Base-by-base conservation (phyloP, 1,140 invertebrate species). In the Chrysomallon squamiferum region DNA sequence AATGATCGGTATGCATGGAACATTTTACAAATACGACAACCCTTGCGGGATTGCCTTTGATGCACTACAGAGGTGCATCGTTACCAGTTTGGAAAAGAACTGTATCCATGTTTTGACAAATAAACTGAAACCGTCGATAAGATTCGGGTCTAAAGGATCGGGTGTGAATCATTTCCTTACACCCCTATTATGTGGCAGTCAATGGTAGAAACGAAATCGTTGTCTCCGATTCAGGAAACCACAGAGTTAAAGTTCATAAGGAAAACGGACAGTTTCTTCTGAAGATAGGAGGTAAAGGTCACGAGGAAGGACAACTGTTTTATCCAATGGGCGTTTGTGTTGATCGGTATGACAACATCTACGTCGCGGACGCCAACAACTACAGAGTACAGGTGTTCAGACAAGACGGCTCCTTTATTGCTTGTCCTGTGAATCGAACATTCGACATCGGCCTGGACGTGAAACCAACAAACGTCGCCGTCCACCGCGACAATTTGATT, bases 261-360 rank as follows among this genome's bases (percentile, higher is more conserved):
- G 68, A 70, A n/a, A 71, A 76, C 33, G 81, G 79, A 13, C 72
- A 74, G 15, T 73, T 73, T 59, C 47, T 76, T 32, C 59, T 60
- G 33, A 33, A 25, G 11, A 69, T 80, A 47, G 79, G 79, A 11
- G 54, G 65, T 33, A 69, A 79, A 61, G 81, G 81, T 0, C 72
- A 72, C 41, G 66, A 68, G 50, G 56, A 69, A 7, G 78, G 79
- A 4, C 94, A 97, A 81, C 87, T 99, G 58, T 95, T 98, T 80
- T 95, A 97, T 87, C 97, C 97, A 20, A 95, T 97, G 84, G 98
- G 98, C 87, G 95, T 98, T 74, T 95, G 95, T 35, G 94, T 98
- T 9, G 97, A 99, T 85, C 94, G 96, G 80, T 92, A 97, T 83
- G 96, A 96, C 15, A 97, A 95, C 87, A 96, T 99, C 77, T 91